Evolutionary conservation across 2,113 vertebrate species (phyloP).

Genomic region (Phaethornis superciliosus): DNA sequence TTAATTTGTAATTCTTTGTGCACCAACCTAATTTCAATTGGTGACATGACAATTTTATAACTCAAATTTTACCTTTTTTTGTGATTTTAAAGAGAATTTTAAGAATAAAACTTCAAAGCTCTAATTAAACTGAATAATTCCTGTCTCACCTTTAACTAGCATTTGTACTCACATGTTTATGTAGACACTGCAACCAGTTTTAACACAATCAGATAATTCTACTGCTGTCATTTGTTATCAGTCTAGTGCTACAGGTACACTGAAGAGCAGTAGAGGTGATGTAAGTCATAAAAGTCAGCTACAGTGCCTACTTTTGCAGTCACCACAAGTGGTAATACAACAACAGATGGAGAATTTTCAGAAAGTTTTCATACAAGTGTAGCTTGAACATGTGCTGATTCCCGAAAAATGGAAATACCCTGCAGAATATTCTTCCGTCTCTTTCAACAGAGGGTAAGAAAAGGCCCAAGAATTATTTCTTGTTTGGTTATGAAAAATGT

Average conservation of each 20-base stretch:
- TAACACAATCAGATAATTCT: background rate
- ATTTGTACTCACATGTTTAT: background rate
- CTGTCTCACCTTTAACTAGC: background rate
- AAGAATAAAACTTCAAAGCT: constrained; percentile 30
- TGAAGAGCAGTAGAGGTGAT: background rate
- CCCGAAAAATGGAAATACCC: background rate
- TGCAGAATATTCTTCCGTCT: background rate
- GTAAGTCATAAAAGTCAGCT: background rate
- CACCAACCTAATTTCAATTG: constrained; percentile 33
- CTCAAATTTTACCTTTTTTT: constrained; percentile 26
- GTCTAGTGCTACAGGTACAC: background rate
- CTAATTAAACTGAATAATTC: background rate
- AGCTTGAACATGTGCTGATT: background rate
- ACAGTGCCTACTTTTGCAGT: background rate
- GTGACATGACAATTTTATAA: background rate
- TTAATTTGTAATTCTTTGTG: constrained; percentile 50
- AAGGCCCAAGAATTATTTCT: background rate
- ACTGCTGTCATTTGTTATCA: background rate
- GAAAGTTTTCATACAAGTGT: background rate
- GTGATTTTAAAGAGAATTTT: constrained; percentile 41
- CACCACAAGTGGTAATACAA: background rate
- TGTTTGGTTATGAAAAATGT: background rate
- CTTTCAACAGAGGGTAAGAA: background rate
- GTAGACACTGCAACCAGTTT: background rate
- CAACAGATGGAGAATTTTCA: background rate